These are phyloP conservation scores for Triplophysa tibetana DNA, from an alignment of 2,113 vertebrate species.

Conservation along the genomic window DNA sequence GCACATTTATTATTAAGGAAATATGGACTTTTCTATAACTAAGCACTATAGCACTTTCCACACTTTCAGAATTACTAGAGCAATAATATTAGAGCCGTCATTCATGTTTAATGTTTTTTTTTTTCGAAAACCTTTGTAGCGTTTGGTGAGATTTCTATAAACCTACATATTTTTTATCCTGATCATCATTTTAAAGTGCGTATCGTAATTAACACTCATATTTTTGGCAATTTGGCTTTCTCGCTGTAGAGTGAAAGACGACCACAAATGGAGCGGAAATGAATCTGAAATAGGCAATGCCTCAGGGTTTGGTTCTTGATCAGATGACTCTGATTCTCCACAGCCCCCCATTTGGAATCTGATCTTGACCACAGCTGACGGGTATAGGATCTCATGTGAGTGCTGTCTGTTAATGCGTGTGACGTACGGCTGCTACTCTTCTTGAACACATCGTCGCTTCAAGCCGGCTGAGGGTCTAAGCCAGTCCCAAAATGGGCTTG, in stretches of 20 bases:
- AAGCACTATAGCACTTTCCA: no score
- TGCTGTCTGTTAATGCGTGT: neutral
- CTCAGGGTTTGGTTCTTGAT: slow-evolving; percentile 12
- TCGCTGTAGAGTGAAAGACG: neutral
- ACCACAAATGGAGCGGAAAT: slow-evolving; percentile 13
- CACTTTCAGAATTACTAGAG: neutral
- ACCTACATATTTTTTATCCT: neutral
- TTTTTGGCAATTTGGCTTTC: neutral
- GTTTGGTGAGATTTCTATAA: neutral
- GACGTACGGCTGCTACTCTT: neutral
- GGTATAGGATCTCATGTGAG: slow-evolving; percentile 11
- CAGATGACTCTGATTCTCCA: slow-evolving; percentile 18
- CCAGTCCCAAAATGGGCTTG: slow-evolving; percentile 47
- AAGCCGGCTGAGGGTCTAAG: neutral
- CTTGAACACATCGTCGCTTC: neutral
- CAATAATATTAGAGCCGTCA: neutral
- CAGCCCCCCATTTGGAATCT: neutral
- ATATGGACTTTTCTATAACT: neutral
- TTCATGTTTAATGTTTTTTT: neutral
- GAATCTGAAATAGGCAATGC: neutral
- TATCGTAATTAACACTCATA: neutral
- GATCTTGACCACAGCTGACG: slow-evolving; percentile 28
- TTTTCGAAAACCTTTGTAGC: no score
- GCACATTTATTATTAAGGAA: neutral
- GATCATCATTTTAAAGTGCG: neutral